Base-by-base conservation (phyloP, 2,888 invertebrate species). In the Hypomecis atomaria region DNA sequence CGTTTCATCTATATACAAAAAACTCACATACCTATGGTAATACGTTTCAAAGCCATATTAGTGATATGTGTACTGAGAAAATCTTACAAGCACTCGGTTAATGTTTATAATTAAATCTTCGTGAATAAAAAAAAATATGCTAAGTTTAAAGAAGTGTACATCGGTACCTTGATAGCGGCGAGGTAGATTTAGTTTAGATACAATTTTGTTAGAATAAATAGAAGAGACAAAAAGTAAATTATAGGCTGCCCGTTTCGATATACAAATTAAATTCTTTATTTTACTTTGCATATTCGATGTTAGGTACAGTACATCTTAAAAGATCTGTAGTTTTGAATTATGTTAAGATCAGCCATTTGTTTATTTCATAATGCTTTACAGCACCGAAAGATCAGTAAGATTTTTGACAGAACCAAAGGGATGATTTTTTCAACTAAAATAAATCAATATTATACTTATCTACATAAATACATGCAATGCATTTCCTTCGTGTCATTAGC, bases 1-100 rank as follows among this genome's bases (percentile, higher is more conserved):
- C 76, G 77, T 76, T 73, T 71, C 74, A 79, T 71, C 73, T 71
- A 71, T 57, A 45, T 40, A 71, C 70, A 79, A 81, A 81, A 83
- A 83, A 76, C 71, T 67, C 60, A 74, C 75, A 74, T 73, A 55
- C 52, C 45, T 52, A 63, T 64, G 49, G 59, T 59, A 59, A 60
- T 57, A 34, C 52, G 38, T 48, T 9, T 59, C 58, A 40, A 52
- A 53, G 33, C 59, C 34, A 45, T 47, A 36, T 60, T 48, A 52
- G 55, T 45, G 10, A 59, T n/a, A 48, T 52, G 56, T 40, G 56
- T 57, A 50, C 13, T 48, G 23, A 52, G 59, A 56, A 52, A 52
- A 49, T 59, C 11, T 55, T 11, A 40, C n/a, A 37, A 45, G 13
- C 52, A 36, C 37, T 45, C 7, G 13, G 33, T 47, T 61, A 44